A percentile compares a stretch with the other conserved stretches of the same genome.
phyloP scores from a whole-genome alignment of 2,113 vertebrate species.

The Austrofundulus limnaeus region DNA sequence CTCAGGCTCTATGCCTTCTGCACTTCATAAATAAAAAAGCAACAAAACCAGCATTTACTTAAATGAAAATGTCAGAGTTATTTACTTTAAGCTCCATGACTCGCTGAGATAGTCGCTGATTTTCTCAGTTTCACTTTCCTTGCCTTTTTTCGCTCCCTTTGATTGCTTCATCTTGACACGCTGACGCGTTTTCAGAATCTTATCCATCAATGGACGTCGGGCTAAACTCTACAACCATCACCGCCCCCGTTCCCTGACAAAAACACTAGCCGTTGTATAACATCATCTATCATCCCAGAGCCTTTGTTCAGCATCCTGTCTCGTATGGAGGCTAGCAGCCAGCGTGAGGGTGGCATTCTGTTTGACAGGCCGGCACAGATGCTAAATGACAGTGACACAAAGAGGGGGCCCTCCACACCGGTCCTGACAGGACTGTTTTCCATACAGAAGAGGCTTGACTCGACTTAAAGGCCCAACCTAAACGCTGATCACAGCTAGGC shows the following conservation, averaged over 20 bases:
- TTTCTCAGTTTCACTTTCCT: not conserved
- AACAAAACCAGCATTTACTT: slow-evolving; percentile 21
- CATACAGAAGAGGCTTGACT: slow-evolving; percentile 62
- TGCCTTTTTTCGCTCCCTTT: slow-evolving; percentile 3
- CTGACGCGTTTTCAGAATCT: slow-evolving; percentile 55
- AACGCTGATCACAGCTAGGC: slow-evolving; percentile 58
- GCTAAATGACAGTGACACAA: slow-evolving; percentile 79
- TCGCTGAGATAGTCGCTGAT: slow-evolving; percentile 2
- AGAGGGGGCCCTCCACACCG: slow-evolving; percentile 62
- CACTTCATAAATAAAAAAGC: slow-evolving; percentile 6
- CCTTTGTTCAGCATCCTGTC: slow-evolving; percentile 70
- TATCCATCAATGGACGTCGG: slow-evolving; percentile 69
- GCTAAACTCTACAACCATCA: slow-evolving; percentile 17
- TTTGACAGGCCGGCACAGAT: slow-evolving; percentile 72
- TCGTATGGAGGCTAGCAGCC: slow-evolving; percentile 55
- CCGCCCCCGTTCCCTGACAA: slow-evolving; percentile 37
- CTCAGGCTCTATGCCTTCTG: not conserved
- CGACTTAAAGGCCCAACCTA: slow-evolving; percentile 61
- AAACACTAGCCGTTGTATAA: slow-evolving; percentile 62
- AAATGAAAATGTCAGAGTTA: slow-evolving; percentile 30
- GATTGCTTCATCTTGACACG: slow-evolving; percentile 37
- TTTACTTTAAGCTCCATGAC: slow-evolving; percentile 13
- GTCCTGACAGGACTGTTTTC: slow-evolving; percentile 71
- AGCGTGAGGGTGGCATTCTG: slow-evolving; percentile 66
- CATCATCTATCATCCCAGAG: slow-evolving; percentile 74